Percentiles rank a stretch among this genome's conserved stretches.
phyloP scores from a whole-genome alignment of 2,888 invertebrate genomes.

The Tuta absoluta region DNA sequence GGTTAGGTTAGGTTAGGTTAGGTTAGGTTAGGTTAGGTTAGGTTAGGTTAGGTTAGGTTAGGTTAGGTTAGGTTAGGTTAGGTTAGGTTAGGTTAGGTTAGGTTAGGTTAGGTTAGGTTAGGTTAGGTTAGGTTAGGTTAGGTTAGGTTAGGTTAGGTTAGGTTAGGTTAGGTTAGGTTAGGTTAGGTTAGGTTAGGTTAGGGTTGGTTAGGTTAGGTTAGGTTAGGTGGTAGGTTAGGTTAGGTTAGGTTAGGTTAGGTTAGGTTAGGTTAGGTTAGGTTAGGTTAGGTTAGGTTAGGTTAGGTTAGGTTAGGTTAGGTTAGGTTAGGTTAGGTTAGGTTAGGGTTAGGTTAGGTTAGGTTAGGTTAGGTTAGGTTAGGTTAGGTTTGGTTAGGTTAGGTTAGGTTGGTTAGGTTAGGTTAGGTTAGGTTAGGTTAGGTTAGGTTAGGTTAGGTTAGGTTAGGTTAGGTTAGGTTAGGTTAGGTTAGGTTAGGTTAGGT shows the following conservation, averaged over 20 bases:
- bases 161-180: slow-evolving; percentile 32
- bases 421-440: slow-evolving; percentile 31
- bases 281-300: slow-evolving; percentile 39
- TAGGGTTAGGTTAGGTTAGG: slow-evolving; percentile 35
- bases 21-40: slow-evolving; percentile 37
- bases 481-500: slow-evolving; percentile 32
- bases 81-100: slow-evolving; percentile 35
- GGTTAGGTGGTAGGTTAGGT: slow-evolving; percentile 34
- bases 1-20: slow-evolving; percentile 35
- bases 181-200: slow-evolving; percentile 32
- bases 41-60: slow-evolving; percentile 35
- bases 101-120: slow-evolving; percentile 35
- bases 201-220: slow-evolving; percentile 31
- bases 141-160: slow-evolving; percentile 32
- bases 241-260: slow-evolving; percentile 37
- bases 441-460: slow-evolving; percentile 33
- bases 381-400: slow-evolving; percentile 35
- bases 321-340: slow-evolving; percentile 38
- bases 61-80: slow-evolving; percentile 35
- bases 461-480: slow-evolving; percentile 33
- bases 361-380: slow-evolving; percentile 38
- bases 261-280: slow-evolving; percentile 37
- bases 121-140: slow-evolving; percentile 35
- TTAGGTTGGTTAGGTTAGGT: slow-evolving; percentile 33
- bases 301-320: slow-evolving; percentile 40